Percentiles rank a stretch among this genome's conserved stretches.
Evolutionary conservation across 2,888 invertebrate species (phyloP).

Genomic region (Lasioglossum lativentre): DNA sequence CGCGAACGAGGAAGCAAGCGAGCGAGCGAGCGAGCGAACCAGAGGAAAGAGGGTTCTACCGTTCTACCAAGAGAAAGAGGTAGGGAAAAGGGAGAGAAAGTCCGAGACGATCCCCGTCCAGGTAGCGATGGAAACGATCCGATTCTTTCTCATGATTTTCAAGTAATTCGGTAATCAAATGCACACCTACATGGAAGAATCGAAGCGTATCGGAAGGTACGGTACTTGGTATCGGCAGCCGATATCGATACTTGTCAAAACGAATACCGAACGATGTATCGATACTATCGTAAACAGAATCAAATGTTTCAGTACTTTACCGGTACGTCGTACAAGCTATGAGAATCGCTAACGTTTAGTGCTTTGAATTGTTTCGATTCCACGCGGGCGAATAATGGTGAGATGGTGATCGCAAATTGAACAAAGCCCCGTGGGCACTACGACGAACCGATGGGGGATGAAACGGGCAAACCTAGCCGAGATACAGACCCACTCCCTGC

Average conservation of each 20-base stretch:
- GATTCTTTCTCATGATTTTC: background rate
- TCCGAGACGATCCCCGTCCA: background rate
- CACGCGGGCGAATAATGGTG: background rate
- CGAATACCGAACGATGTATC: too few relatives aligned
- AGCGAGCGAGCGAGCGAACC: too few relatives aligned
- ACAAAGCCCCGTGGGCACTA: conserved; percentile 73
- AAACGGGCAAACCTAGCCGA: conserved; percentile 41
- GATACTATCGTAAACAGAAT: too few relatives aligned
- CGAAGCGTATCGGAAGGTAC: too few relatives aligned
- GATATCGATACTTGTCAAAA: too few relatives aligned
- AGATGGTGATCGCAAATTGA: conserved; percentile 71
- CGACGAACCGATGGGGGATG: conserved; percentile 57
- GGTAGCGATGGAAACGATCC: background rate
- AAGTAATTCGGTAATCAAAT: too few relatives aligned
- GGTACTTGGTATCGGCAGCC: too few relatives aligned
- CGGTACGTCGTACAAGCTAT: too few relatives aligned
- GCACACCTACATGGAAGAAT: too few relatives aligned
- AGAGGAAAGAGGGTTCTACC: background rate
- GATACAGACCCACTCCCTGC: conserved; percentile 22
- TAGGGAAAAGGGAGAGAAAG: background rate
- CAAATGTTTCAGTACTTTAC: too few relatives aligned
- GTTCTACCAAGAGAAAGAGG: background rate
- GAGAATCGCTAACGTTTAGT: too few relatives aligned
- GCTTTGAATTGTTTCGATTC: too few relatives aligned
- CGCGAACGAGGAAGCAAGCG: background rate